These are phyloP conservation scores for Drosophila parvula DNA, from an alignment of 1,140 invertebrate species.

Conservation along the genomic window DNA sequence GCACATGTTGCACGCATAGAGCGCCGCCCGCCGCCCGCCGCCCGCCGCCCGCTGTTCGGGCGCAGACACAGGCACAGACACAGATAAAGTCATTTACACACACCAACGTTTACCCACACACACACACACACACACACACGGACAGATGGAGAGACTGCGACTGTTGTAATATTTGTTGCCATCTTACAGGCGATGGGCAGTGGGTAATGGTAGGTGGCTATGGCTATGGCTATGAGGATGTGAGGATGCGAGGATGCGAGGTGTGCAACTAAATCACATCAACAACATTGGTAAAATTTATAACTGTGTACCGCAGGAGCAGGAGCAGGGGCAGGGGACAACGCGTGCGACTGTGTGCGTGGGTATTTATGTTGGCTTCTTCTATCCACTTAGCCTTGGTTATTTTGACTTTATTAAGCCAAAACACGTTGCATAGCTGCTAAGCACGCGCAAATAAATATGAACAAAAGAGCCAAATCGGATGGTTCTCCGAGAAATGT, in stretches of 20 bases:
- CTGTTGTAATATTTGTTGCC: conserved; percentile 77
- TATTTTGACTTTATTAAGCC: conserved; percentile 82
- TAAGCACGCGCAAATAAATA: conserved; percentile 76
- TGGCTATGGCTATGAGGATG: not conserved
- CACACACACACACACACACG: conserved; percentile 5
- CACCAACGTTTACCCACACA: conserved; percentile 9
- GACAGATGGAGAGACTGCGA: conserved; percentile 36
- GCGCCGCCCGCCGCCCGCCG: conserved; percentile 42
- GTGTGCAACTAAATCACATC: conserved; percentile 82
- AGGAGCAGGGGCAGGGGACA: conserved; percentile 8
- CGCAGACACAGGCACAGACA: conserved; percentile 48
- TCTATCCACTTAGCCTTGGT: conserved; percentile 76
- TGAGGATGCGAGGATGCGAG: conserved; percentile 40
- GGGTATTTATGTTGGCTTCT: conserved; percentile 72
- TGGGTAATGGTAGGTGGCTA: conserved; percentile 2
- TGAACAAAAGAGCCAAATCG: conserved; percentile 50
- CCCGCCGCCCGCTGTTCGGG: conserved; percentile 43
- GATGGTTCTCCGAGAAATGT: conserved; percentile 1
- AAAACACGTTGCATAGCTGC: conserved; percentile 78
- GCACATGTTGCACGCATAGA: conserved; percentile 80
- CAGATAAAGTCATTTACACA: conserved; percentile 77
- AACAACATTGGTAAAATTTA: conserved; percentile 78
- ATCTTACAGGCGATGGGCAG: conserved; percentile 73
- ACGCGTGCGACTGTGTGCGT: conserved; percentile 27
- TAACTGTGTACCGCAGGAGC: conserved; percentile 67